Evolutionary conservation across 2,113 vertebrate genomes (phyloP).

Genomic region (Phylloscopus trochilus): DNA sequence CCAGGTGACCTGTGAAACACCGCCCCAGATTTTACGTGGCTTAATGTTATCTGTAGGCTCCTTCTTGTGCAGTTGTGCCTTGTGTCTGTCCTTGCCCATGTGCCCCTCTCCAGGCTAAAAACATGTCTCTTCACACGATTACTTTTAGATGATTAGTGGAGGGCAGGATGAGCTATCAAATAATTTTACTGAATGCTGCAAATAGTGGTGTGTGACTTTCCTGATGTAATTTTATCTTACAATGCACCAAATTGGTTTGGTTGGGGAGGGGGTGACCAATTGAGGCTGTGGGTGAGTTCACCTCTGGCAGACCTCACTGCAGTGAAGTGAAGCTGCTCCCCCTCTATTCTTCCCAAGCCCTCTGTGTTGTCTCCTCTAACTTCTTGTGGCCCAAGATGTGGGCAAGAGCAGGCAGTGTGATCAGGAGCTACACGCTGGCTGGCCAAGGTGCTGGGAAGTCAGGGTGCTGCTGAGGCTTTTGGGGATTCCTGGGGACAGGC

Average conservation of each 20-base stretch:
- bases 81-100: not conserved
- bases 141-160: not conserved
- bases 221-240: not conserved
- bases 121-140: not conserved
- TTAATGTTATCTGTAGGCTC: not conserved
- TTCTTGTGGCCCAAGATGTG: not conserved
- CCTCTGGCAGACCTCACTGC: not conserved
- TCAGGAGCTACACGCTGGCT: fast-evolving
- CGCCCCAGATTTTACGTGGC: not conserved
- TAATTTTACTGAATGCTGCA: not conserved
- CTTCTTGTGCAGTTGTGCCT: not conserved
- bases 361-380: not conserved
- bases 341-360: not conserved
- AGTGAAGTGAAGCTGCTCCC: not conserved
- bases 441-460: not conserved
- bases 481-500: not conserved
- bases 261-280: fast-evolving
- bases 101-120: not conserved
- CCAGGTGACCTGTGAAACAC: not conserved
- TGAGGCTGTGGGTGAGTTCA: not conserved
- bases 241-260: not conserved
- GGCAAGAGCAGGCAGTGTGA: not conserved
- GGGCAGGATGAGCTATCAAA: not conserved
- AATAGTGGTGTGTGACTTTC: not conserved
- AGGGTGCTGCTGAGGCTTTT: not conserved